Base-by-base conservation (phyloP, 2,113 vertebrate genomes). In the Chloebia gouldiae region DNA sequence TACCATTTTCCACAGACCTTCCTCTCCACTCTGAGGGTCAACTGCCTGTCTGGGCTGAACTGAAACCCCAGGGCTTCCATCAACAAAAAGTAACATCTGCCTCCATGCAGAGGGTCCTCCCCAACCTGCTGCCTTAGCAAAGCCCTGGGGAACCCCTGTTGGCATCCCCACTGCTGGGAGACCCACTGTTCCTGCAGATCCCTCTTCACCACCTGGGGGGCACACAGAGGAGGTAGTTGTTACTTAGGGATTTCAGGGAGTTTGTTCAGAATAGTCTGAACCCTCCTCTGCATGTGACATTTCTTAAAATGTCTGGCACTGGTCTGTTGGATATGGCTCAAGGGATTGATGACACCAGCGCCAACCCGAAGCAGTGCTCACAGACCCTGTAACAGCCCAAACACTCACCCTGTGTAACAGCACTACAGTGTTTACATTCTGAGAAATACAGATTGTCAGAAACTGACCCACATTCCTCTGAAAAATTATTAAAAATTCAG, bases 311-410 rank as follows among this genome's bases (percentile, higher is more conserved):
- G 6, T 9, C 35, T 37, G 54, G 20, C 3, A 2, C 15, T 31
- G 22, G 1, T n/a, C 25, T 59, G 25, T 39, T 21, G 4, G 61
- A 11, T 4, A 0, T 1, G 28, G 10, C 56, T 15, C 10, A 1
- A 20, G 53, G 69, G 28, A 15, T 39, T 53, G 69, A 30, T 0
- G 0, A 2, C 66, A 44, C 12, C 51, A 45, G 33, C 68, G 28
- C 37, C 0, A 1, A 11, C 11, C 27, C n/a, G 23, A 7, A 4
- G 15, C 3, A 0, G 22, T 51, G 60, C 60, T 68, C 33, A 22
- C 35, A 16, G 40, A 7, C 9, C 14, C 31, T 10, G 6, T 21
- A 49, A 65, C 1, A 5, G n/a, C 56, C 33, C 57, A 75, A 79
- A 24, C 11, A 49, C 42, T 64, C 8, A 12, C 15, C 7, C 16